A percentile compares a stretch with the other conserved stretches of the same genome.
Evolutionary conservation across 2,797 vertebrate species (phyloP).

Genomic region (Xerus rutilus): DNA sequence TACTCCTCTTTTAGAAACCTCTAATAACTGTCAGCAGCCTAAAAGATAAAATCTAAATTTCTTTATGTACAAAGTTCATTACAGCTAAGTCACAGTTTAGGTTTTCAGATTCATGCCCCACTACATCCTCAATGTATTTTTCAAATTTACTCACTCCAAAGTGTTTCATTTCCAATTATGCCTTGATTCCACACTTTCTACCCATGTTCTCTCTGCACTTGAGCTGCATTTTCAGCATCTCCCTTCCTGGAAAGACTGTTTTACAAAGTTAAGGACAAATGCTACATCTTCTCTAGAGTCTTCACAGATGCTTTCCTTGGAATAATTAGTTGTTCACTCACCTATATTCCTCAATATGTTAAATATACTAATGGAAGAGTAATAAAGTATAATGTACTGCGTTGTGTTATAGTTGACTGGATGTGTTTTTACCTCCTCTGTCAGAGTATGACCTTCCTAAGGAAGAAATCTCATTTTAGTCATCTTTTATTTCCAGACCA

Average conservation of each 20-base stretch:
- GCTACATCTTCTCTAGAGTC: constrained; percentile 26
- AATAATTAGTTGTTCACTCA: constrained; percentile 61
- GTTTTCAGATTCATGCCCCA: not conserved
- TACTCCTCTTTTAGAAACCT: not conserved
- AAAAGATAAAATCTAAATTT: not conserved
- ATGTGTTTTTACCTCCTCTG: constrained; percentile 65
- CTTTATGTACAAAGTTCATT: not conserved
- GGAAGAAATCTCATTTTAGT: not conserved
- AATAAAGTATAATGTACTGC: constrained; percentile 60
- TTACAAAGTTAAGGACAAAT: constrained; percentile 56
- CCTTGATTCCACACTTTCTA: not conserved
- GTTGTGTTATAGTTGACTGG: constrained; percentile 33
- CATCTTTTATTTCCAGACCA: constrained; percentile 32
- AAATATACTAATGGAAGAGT: constrained; percentile 26
- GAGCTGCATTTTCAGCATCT: not conserved
- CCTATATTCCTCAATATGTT: constrained; percentile 56
- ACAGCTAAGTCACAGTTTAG: not conserved
- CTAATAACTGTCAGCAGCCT: not conserved
- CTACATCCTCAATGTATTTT: not conserved
- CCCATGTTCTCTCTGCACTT: not conserved
- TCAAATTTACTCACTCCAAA: not conserved
- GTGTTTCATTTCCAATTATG: not conserved
- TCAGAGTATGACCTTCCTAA: constrained; percentile 56
- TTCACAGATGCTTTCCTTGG: constrained; percentile 38
- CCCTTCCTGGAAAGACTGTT: not conserved